Evolutionary conservation across 1,140 invertebrate species (phyloP), one percentile per base, ranked within the genome.

Genomic region (Papilio aristodemus): DNA sequence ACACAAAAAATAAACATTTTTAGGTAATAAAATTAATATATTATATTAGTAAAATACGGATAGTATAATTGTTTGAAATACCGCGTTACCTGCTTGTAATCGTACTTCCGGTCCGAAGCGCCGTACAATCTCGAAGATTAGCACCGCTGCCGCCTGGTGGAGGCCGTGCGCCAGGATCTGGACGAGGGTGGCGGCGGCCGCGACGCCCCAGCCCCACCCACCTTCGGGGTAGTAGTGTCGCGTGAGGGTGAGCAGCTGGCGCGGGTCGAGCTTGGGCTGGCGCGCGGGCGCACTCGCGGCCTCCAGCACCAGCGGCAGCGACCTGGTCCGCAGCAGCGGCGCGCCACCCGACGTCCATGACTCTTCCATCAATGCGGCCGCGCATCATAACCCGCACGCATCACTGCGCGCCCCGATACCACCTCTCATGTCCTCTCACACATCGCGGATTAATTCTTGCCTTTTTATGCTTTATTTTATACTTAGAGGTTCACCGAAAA

Each of bases 151-250:
- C 60, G 94, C 93, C 67, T 95, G 88, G 76, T 95, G 94, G 39
- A 95, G 74, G 10, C 95, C 95, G 60, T 94, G 93, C 62, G 93
- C 93, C n/a, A 95, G 85, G 9, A 95, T 83, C 71, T 95, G 93
- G n/a, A 94, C 94, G 3, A 95, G 76, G 25, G 94, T 92, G 5
- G 94, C 93, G 32, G 94, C 95, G 0, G 92, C 91, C 0, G 95
- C 92, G 8, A 96, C 93, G 14, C 95, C 93, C 95, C 95, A 97
- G 0, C 96, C 96, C 95, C 96, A 97, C 1, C 95, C 95, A 2
- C 95, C 95, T 78, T 96, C 95, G 0, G 95, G 95, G 84, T 96
- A 96, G 86, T 95, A 96, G 79, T 96, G 95, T 27, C 94, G 81
- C 0, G 89, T 90, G 70, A 92, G 85, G 0, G 91, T 92, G 17